Conservation (phyloP, 2,113 vertebrate species). For the Corythoichthys intestinalis region DNA sequence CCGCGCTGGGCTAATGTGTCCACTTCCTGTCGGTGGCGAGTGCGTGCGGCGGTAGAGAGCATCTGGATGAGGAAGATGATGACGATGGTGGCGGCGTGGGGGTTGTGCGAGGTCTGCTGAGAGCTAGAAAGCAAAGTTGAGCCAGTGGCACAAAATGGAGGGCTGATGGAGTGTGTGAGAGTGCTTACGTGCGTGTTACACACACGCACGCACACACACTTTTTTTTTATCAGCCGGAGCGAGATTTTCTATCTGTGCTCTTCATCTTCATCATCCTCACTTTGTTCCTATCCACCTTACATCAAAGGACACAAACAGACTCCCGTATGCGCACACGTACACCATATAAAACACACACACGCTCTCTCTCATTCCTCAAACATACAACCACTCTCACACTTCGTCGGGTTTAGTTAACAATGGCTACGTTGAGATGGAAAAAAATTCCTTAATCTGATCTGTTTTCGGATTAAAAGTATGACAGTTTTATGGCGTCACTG, state of each 20-base stretch:
- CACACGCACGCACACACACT: not conserved
- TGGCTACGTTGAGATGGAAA: no score
- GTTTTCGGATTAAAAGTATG: no score
- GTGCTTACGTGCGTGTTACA: constrained; percentile 10
- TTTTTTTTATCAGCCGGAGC: constrained; percentile 39
- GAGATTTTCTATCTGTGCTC: constrained; percentile 39
- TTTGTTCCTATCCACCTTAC: constrained; percentile 27
- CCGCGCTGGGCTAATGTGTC: not conserved
- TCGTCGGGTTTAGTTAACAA: constrained; percentile 1
- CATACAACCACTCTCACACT: constrained; percentile 33
- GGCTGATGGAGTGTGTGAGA: constrained; percentile 34
- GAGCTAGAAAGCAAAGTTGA: constrained; percentile 29
- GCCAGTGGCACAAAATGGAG: constrained; percentile 34
- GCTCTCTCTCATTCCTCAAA: constrained; percentile 3
- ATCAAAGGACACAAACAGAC: constrained; percentile 27
- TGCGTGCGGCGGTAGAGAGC: not conserved
- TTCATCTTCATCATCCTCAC: constrained; percentile 31
- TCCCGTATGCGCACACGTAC: constrained; percentile 4
- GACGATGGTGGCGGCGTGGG: constrained; percentile 22
- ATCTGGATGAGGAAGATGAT: constrained; percentile 16
- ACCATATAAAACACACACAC: not conserved
- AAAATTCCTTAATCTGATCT: no score
- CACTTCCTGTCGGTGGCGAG: constrained; percentile 2
- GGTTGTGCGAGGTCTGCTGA: not conserved
- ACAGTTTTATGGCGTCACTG: no score